Evolutionary conservation across 2,888 invertebrate species (phyloP), one percentile per base, ranked within the genome.

Genomic region (Sabellastarte sp.): DNA sequence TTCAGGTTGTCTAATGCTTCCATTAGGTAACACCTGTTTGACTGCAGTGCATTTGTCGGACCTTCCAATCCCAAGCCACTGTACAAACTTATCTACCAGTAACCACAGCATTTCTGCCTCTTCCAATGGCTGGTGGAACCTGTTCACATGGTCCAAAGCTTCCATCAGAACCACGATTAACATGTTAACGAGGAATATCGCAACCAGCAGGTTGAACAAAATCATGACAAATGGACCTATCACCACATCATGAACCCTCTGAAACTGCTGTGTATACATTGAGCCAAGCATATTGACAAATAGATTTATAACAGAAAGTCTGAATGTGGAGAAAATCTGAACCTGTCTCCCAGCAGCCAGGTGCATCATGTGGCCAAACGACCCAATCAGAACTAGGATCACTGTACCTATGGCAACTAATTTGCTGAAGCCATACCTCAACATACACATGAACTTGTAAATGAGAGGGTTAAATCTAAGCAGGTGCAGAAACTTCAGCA

Each of bases 401-500:
- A 57, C 10, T 5, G 28, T 26, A n/a, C n/a, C n/a, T n/a, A n/a
- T n/a, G 20, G 24, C 28, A 20, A 28, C 41, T 10, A 57, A 20
- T 3, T 50, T 32, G 1, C 32, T 24, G 1, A 24, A 2, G 20
- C 28, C 61, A 20, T 4, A 24, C 2, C 29, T 32, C 26, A 61
- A 29, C 20, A 61, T 31, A 20, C 26, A 15, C 20, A 24, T 29
- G 28, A 61, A 61, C 26, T 33, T 30, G 41, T 56, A 61, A 1
- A 61, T 61, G 30, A 61, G 32, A 0, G 61, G 61, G 26, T 61
- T 61, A 32, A 61, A 61, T 15, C 61, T 50, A 1, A 61, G 30
- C 15, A 61, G 41, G 24, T 61, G 61, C 4, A 61, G 29, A 29
- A 61, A 61, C 41, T 61, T 61, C 28, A 57, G 2, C 61, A 61